These are phyloP conservation scores for Diadema setosum DNA, from an alignment of 35 echinoderm and acorn worm species.

Conservation along the genomic window DNA sequence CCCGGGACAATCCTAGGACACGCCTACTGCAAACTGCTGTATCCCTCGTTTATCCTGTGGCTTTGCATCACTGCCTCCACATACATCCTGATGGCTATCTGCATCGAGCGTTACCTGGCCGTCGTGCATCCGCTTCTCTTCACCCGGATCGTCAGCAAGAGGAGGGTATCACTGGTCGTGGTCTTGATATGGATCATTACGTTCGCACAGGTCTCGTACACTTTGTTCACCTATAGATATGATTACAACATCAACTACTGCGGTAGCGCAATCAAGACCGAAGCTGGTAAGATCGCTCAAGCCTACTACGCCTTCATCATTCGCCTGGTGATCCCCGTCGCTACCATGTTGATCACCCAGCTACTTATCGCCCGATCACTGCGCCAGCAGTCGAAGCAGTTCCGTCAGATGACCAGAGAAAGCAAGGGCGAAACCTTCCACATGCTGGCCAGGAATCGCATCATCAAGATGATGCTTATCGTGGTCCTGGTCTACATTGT, in stretches of 20 bases:
- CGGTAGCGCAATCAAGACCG: background rate
- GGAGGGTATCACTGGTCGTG: slow-evolving; percentile 15
- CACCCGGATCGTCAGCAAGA: slow-evolving; percentile 15
- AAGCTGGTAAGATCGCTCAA: background rate
- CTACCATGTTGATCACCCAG: slow-evolving; percentile 39
- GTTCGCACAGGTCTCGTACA: slow-evolving; percentile 28
- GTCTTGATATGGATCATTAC: slow-evolving; percentile 8
- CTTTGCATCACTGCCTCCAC: slow-evolving; percentile 42
- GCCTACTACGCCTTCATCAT: slow-evolving; percentile 21
- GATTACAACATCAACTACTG: background rate
- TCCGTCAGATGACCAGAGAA: background rate
- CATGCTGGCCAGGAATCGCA: background rate
- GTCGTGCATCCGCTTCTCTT: slow-evolving; percentile 31
- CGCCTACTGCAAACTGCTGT: slow-evolving; percentile 37
- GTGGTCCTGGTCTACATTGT: slow-evolving; percentile 42
- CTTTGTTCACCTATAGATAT: slow-evolving; percentile 9
- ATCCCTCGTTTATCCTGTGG: slow-evolving; percentile 29
- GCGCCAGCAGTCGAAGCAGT: background rate
- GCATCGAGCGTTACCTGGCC: slow-evolving; percentile 48
- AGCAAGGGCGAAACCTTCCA: background rate
- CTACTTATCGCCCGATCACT: background rate
- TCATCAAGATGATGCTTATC: slow-evolving; percentile 58
- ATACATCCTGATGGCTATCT: slow-evolving; percentile 33
- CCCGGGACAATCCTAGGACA: background rate
- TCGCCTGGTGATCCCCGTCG: slow-evolving; percentile 29